phyloP scores from a whole-genome alignment of 1,140 invertebrate genomes.

The Drosophila baimaii region DNA sequence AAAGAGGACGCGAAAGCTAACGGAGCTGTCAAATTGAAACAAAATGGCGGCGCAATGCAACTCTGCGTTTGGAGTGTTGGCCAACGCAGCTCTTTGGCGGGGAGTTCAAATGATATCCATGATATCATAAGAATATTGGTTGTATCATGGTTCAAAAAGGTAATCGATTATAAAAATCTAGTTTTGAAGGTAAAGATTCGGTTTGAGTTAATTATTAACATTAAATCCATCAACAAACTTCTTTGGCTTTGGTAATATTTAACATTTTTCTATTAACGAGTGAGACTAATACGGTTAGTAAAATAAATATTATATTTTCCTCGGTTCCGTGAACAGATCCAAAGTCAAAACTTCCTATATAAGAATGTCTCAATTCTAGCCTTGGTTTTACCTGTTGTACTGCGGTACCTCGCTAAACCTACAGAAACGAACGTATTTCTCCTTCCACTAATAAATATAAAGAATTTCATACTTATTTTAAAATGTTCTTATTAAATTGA shows the following conservation, averaged over 20 bases:
- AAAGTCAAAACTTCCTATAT: neutral
- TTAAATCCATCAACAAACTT: neutral
- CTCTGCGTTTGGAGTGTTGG: slow-evolving; percentile 12
- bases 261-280: neutral
- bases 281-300: neutral
- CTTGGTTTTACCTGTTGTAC: no score
- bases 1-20: slow-evolving; percentile 35
- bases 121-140: no score
- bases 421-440: no score
- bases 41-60: slow-evolving; percentile 39
- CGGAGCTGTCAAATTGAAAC: slow-evolving; percentile 25
- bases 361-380: neutral
- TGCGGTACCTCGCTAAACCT: no score
- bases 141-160: no score
- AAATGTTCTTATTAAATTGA: no score
- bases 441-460: no score
- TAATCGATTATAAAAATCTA: no score
- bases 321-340: neutral
- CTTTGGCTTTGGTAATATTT: no score
- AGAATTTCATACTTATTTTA: no score
- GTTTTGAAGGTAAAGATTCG: no score
- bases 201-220: no score
- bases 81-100: neutral
- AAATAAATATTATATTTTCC: neutral
- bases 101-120: slow-evolving; percentile 12